Base-by-base conservation (phyloP, 2,888 invertebrate species). In the Calameuta filiformis region DNA sequence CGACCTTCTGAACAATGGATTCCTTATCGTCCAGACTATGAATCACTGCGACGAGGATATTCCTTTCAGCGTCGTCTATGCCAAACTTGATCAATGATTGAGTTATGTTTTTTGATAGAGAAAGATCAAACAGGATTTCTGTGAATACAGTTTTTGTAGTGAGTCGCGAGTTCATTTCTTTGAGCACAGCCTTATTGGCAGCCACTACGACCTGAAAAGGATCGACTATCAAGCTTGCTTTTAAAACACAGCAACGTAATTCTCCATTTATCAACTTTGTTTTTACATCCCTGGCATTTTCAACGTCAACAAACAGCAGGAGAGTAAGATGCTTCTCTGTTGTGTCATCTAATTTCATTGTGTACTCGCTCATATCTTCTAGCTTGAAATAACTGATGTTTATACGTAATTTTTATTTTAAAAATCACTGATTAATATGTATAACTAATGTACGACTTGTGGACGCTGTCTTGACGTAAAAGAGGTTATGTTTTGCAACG, bases 101-200 rank as follows among this genome's bases (percentile, higher is more conserved):
- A 4, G 94, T 93, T 81, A 96, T 96, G 84, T 95, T 95, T 86
- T 94, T 95, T 0, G 95, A 94, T 1, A 94, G 90, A 0, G 95
- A 95, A 79, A 96, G 91, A 89, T 95, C 95, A 87, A 93, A 96
- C 31, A 96, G 87, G 75, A 95, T 93, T 91, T 96, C 96, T 0
- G 95, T 93, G 86, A 92, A 94, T 0, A 95, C 86, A 12, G 93
- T 93, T 85, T 93, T 94, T 0, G 96, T 96, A 0, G 93, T 93
- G 87, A 95, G 91, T 68, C 89, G 90, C 15, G 90, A 88, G 1
- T 87, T 88, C 84, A 92, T 93, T 75, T 93, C 92, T 1, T 93
- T 91, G 0, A 94, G 84, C 0, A 92, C 92, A 3, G 96, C 95
- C 88, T 93, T 94, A 87, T 96, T 96, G 1, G 95, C 95, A 1